A percentile compares a stretch with the other conserved stretches of the same genome.
phyloP scores from a whole-genome alignment of 2,888 invertebrate genomes.

The Liopterus haemorrhoidalis region DNA sequence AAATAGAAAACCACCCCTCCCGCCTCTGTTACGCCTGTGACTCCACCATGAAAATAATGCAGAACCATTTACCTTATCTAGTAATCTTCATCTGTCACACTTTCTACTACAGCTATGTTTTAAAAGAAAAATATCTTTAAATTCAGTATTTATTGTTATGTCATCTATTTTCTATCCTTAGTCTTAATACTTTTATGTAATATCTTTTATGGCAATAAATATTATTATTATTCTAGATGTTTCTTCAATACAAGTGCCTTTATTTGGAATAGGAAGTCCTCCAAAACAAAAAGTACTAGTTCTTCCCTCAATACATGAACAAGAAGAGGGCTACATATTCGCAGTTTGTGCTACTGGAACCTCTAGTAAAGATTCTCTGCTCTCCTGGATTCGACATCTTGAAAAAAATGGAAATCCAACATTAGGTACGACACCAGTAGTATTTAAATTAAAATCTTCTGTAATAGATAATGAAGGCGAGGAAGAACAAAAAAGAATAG shows the following conservation, averaged over 20 bases:
- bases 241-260: no score
- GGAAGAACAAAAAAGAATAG: no score
- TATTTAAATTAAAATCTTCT: constrained; percentile 72
- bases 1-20: no score
- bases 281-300: constrained; percentile 44
- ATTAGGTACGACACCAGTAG: constrained; percentile 69
- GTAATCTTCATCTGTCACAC: no score
- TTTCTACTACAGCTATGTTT: no score
- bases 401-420: constrained; percentile 69
- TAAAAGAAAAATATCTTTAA: no score
- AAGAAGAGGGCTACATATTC: constrained; percentile 84
- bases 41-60: not conserved
- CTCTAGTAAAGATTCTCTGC: constrained; percentile 80
- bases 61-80: constrained; percentile 3
- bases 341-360: constrained; percentile 84
- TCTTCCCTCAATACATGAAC: constrained; percentile 76
- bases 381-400: constrained; percentile 84
- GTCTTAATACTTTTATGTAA: no score
- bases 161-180: no score
- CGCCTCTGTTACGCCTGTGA: no score
- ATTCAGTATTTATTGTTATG: no score
- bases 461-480: no score
- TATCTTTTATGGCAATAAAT: no score
- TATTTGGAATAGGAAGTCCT: constrained; percentile 47
- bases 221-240: constrained; percentile 63